phyloP scores from a whole-genome alignment of 2,888 invertebrate genomes.

The Agonopterix alstromeriana region DNA sequence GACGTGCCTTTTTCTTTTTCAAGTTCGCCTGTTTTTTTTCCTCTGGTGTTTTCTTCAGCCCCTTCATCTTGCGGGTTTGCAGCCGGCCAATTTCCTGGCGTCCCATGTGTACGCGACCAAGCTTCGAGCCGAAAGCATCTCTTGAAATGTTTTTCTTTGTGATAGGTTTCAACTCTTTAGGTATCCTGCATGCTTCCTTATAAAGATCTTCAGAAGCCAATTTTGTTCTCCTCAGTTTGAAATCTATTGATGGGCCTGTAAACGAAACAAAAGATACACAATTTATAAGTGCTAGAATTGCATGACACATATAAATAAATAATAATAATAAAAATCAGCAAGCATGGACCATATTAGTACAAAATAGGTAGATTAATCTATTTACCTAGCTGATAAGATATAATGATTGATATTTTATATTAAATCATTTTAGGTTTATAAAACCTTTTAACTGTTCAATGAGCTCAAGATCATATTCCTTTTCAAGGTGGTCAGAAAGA shows the following conservation, averaged over 20 bases:
- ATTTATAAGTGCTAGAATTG: not conserved
- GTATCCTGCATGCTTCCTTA: constrained; percentile 88
- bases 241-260: constrained; percentile 91
- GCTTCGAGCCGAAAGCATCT: constrained; percentile 91
- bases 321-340: no score
- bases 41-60: constrained; percentile 83
- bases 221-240: constrained; percentile 89
- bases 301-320: no score
- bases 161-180: constrained; percentile 85
- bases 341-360: no score
- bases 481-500: no score
- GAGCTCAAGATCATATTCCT: no score
- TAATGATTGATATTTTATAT: no score
- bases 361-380: no score
- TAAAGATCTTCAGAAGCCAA: constrained; percentile 93
- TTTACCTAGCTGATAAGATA: no score
- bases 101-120: constrained; percentile 95
- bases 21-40: constrained; percentile 79
- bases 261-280: constrained; percentile 15
- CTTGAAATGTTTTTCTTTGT: constrained; percentile 94
- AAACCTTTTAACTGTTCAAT: no score
- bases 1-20: constrained; percentile 66
- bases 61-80: constrained; percentile 95
- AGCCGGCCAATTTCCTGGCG: constrained; percentile 89
- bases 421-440: no score